Conservation (phyloP, 2,888 invertebrate genomes). For the Sarcophaga variegata region DNA sequence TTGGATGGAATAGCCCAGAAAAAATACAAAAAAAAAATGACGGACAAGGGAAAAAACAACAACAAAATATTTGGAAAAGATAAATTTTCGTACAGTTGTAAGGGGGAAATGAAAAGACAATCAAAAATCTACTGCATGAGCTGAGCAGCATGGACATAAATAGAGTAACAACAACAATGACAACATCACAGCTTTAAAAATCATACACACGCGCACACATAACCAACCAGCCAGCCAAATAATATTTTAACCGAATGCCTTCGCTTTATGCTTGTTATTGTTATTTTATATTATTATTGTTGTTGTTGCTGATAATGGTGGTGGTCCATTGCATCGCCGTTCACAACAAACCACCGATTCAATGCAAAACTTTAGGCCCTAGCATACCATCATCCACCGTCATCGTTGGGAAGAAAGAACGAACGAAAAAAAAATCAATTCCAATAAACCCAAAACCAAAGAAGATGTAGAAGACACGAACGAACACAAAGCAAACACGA, state of each 20-base stretch:
- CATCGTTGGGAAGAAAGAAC: not conserved
- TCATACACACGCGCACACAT: constrained; percentile 52
- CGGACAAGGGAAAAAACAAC: too few species aligned
- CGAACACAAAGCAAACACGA: not conserved
- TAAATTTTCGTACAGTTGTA: not conserved
- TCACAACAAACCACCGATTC: not conserved
- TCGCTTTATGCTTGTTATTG: constrained; percentile 27
- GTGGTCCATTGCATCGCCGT: constrained; percentile 58
- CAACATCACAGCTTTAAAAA: not conserved
- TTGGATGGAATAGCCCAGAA: not conserved
- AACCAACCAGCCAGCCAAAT: constrained; percentile 35
- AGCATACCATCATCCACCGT: not conserved
- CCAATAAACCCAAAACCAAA: not conserved
- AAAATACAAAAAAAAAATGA: not conserved
- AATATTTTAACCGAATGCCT: constrained; percentile 49
- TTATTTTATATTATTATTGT: constrained; percentile 41
- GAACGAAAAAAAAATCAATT: not conserved
- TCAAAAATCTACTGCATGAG: constrained; percentile 27
- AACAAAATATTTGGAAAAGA: too few species aligned
- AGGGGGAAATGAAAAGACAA: constrained; percentile 40
- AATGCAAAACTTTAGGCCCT: constrained; percentile 36
- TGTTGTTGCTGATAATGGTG: constrained; percentile 6
- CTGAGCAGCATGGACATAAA: constrained; percentile 29
- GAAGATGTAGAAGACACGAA: not conserved
- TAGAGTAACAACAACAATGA: constrained; percentile 13